A percentile compares a stretch with the other conserved stretches of the same genome.
Evolutionary conservation across 2,113 vertebrate genomes (phyloP).

Genomic region (Plecotus auritus): DNA sequence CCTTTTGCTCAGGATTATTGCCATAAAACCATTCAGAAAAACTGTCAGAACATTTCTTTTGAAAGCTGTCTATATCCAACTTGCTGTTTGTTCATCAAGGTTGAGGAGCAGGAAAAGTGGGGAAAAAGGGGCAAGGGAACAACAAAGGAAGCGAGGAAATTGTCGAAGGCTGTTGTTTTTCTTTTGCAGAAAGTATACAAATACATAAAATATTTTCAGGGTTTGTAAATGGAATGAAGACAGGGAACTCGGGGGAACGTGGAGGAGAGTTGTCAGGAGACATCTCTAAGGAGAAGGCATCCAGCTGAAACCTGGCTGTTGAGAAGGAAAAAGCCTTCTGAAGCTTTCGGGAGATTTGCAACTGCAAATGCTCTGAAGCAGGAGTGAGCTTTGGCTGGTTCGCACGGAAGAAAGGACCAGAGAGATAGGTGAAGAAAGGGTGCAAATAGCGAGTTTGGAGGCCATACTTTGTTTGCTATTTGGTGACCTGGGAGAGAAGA

Average conservation of each 20-base stretch:
- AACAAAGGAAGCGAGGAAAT: not conserved
- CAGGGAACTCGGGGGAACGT: not conserved
- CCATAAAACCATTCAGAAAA: not conserved
- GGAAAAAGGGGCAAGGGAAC: not conserved
- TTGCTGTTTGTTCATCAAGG: not conserved
- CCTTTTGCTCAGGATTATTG: not conserved
- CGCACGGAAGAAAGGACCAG: not conserved
- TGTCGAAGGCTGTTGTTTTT: not conserved
- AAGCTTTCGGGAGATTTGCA: not conserved
- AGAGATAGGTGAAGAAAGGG: not conserved
- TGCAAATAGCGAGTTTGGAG: not conserved
- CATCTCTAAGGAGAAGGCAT: not conserved
- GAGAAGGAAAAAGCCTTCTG: not conserved
- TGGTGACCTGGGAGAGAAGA: not conserved
- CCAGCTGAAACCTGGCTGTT: not conserved
- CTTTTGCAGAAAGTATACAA: not conserved
- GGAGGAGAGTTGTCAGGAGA: not conserved
- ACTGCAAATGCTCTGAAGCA: not conserved
- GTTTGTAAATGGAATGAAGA: not conserved
- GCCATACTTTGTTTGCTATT: not conserved
- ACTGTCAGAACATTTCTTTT: not conserved
- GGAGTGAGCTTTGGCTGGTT: not conserved
- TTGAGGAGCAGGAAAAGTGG: not conserved
- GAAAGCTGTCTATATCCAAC: not conserved
- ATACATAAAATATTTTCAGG: not conserved